These are phyloP conservation scores for Stratiolaelaps scimitus DNA, from an alignment of 1,140 invertebrate genomes.

Conservation along the genomic window DNA sequence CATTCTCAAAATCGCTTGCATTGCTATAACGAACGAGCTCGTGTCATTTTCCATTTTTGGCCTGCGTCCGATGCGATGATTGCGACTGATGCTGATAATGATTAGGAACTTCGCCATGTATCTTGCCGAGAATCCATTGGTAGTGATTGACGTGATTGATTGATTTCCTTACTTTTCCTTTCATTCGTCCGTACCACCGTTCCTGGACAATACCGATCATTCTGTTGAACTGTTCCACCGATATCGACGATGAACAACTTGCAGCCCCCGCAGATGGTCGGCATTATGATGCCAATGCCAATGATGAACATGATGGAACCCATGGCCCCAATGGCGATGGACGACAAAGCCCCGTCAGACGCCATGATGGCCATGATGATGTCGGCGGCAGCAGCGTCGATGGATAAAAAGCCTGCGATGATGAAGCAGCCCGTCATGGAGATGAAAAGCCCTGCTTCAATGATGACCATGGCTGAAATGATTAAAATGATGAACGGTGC, in stretches of 20 bases:
- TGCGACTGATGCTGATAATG: too few relatives aligned
- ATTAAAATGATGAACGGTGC: not conserved
- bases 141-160: not conserved
- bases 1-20: too few relatives aligned
- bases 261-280: conserved; percentile 24
- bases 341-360: not conserved
- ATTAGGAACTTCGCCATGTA: too few relatives aligned
- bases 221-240: conserved; percentile 4
- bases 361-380: conserved; percentile 19
- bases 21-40: too few relatives aligned
- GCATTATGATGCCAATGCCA: conserved; percentile 27
- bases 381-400: not conserved
- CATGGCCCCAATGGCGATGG: conserved; percentile 8
- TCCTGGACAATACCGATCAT: not conserved
- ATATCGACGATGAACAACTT: not conserved
- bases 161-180: conserved; percentile 16
- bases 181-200: not conserved
- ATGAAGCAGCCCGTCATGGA: too few relatives aligned
- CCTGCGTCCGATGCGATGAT: too few relatives aligned
- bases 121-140: too few relatives aligned
- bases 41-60: too few relatives aligned
- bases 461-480: conserved; percentile 8
- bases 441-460: not conserved
- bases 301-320: conserved; percentile 25
- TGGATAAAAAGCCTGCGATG: not conserved